Conservation (phyloP, 2,797 vertebrate species). For the Ambastaia sidthimunki region DNA sequence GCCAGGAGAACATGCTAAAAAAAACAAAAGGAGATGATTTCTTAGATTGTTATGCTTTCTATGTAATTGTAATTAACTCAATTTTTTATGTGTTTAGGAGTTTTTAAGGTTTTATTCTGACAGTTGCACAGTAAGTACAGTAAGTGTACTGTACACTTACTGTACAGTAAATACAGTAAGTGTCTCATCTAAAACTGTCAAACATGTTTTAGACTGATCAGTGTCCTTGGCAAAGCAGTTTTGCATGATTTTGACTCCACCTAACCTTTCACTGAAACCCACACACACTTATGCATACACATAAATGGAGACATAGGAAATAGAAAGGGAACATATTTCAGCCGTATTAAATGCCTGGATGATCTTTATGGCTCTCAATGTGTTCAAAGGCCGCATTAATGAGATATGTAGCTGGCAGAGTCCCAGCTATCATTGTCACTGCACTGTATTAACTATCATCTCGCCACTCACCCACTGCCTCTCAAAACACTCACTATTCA, state of each 20-base stretch:
- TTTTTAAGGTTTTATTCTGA: background rate
- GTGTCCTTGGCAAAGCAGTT: background rate
- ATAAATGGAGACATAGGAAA: slow-evolving; percentile 3
- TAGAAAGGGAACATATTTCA: slow-evolving; percentile 32
- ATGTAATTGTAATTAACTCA: background rate
- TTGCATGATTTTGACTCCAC: background rate
- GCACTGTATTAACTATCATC: slow-evolving; percentile 22
- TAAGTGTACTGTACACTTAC: too few species aligned
- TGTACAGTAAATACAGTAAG: too few species aligned
- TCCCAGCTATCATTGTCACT: slow-evolving; percentile 33
- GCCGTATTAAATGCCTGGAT: slow-evolving; percentile 14
- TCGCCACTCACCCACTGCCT: slow-evolving; percentile 7
- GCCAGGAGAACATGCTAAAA: slow-evolving; percentile 89
- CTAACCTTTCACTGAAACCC: background rate
- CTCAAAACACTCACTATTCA: slow-evolving; percentile 11
- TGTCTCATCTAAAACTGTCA: background rate
- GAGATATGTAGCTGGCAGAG: slow-evolving; percentile 35
- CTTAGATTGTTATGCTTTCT: background rate
- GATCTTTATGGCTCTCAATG: slow-evolving; percentile 24
- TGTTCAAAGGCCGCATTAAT: slow-evolving; percentile 42
- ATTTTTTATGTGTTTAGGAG: background rate
- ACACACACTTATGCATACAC: slow-evolving; percentile 7
- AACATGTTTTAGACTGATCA: background rate
- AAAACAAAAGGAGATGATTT: slow-evolving; percentile 29
- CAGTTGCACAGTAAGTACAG: background rate